Base-by-base conservation (phyloP, 2,888 invertebrate genomes). In the Dasypogon diadema region DNA sequence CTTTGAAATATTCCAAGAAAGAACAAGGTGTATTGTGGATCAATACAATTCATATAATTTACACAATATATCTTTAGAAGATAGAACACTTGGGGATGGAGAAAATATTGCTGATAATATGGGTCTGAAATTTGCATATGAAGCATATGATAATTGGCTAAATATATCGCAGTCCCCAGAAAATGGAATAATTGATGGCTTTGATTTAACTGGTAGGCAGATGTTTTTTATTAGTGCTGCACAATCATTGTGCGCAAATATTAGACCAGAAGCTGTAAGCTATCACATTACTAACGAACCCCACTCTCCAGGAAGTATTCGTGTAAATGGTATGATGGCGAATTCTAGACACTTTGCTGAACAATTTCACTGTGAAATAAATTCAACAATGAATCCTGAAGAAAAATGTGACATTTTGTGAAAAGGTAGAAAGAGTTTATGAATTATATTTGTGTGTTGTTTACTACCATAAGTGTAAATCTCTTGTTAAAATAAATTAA, bases 211-310 rank as follows among this genome's bases (percentile, higher is more conserved):
- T 2, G 21, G 37, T 1, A 34, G 37, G 12, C 60, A 60, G 26
- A 18, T 60, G 14, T 60, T 60, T 37, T 60, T 60, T 30, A 21
- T 60, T 37, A 10, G 37, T 5, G 16, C 37, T 26, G 60, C 60
- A 5, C 60, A 60, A 18, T 6, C 18, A 12, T 34, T 16, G 14
- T 60, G 60, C 8, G 4, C 60, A 1, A 26, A 16, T 0, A 10
- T 60, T 1, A 60, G 60, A 60, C 60, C 60, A 1, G 37, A 34
- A 34, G 60, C 60, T 3, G 12, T n/a, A 16, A 2, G 3, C 1
- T 12, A 37, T 37, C 10, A 16, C 0, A 60, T 60, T 0, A 1
- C 3, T 2, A 60, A 1, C 12, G 18, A 60, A 4, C 5, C 5
- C 2, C 60, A 60, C 3, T 12, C 60, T n/a, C 10, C 37, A 16